Evolutionary conservation across 2,888 invertebrate genomes (phyloP).

Genomic region (Nomada fucata): DNA sequence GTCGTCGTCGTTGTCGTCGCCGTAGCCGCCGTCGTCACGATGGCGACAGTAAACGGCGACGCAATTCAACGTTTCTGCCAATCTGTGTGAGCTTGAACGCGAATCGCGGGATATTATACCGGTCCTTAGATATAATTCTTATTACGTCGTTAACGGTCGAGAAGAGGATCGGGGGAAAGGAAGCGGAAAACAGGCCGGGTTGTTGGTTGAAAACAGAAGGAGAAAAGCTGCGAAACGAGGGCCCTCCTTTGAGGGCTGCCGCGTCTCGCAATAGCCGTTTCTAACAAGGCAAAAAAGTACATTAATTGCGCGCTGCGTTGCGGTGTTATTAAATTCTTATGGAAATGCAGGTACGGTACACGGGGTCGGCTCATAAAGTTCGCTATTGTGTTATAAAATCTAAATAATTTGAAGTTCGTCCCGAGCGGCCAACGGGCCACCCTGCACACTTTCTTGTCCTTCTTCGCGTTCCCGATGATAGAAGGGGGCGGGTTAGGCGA

Average conservation of each 20-base stretch:
- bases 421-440: slow-evolving; percentile 13
- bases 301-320: slow-evolving; percentile 83
- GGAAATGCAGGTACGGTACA: slow-evolving; percentile 77
- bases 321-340: slow-evolving; percentile 84
- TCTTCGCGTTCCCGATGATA: background rate
- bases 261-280: slow-evolving; percentile 61
- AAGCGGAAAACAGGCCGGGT: background rate
- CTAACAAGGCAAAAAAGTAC: slow-evolving; percentile 82
- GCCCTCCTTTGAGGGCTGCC: slow-evolving; percentile 70
- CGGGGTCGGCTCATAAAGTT: slow-evolving; percentile 80
- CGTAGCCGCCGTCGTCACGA: background rate
- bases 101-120: slow-evolving; percentile 63
- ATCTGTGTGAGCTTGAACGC: slow-evolving; percentile 50
- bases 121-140: slow-evolving; percentile 68
- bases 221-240: background rate
- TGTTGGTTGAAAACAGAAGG: background rate
- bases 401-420: slow-evolving; percentile 82
- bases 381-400: slow-evolving; percentile 83
- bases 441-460: background rate
- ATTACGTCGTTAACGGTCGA: slow-evolving; percentile 64
- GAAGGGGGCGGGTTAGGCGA: background rate
- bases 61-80: slow-evolving; percentile 59
- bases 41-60: slow-evolving; percentile 10
- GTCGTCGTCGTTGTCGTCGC: no score
- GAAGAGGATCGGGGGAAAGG: background rate